Conservation (phyloP, 1,140 invertebrate species). For the Drosophila persimilis region DNA sequence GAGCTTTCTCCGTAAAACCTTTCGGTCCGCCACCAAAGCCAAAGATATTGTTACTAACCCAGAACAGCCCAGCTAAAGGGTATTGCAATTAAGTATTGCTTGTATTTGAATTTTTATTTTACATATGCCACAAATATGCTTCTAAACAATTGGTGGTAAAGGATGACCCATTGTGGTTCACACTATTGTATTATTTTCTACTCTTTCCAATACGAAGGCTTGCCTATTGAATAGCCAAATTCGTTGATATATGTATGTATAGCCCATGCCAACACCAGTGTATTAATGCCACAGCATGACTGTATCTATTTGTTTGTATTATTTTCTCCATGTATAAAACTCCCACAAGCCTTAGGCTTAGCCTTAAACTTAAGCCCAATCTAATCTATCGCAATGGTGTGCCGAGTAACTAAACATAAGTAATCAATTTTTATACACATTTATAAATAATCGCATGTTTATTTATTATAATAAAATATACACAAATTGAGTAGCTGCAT, state of each 20-base stretch:
- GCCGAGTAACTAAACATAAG: conserved; percentile 4
- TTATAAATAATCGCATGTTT: conserved; percentile 31
- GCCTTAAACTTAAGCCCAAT: conserved; percentile 2
- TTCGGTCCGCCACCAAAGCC: conserved; percentile 63
- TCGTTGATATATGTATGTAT: too few relatives aligned
- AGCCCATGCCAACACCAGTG: too few relatives aligned
- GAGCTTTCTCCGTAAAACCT: conserved; percentile 81
- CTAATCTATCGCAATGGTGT: conserved; percentile 7
- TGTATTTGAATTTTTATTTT: background rate
- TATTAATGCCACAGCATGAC: too few relatives aligned
- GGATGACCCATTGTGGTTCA: too few relatives aligned
- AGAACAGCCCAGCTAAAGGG: conserved; percentile 34
- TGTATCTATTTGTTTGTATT: background rate
- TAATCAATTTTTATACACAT: conserved; percentile 10
- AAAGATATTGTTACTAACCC: conserved; percentile 73
- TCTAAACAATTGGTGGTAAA: too few relatives aligned
- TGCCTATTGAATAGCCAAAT: too few relatives aligned
- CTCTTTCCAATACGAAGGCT: too few relatives aligned
- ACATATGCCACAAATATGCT: background rate
- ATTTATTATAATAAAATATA: conserved; percentile 7
- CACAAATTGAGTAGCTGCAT: conserved; percentile 27
- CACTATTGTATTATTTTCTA: too few relatives aligned
- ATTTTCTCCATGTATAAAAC: conserved; percentile 2
- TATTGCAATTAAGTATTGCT: conserved; percentile 12
- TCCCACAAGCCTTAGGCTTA: conserved; percentile 9